phyloP scores from a whole-genome alignment of 2,113 vertebrate genomes.

The Meles meles region DNA sequence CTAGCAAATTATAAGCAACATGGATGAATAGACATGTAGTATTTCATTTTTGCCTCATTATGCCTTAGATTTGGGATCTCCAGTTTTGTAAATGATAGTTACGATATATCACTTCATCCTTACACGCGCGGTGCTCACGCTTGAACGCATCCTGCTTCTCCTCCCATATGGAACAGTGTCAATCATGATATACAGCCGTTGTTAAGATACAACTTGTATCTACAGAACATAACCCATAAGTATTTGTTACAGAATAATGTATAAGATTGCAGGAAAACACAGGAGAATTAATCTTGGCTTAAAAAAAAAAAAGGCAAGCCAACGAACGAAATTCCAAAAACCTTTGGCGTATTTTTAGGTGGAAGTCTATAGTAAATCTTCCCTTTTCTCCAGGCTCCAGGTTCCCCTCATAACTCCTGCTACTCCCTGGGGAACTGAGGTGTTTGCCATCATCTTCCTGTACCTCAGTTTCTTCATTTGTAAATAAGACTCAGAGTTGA shows the following conservation, averaged over 20 bases:
- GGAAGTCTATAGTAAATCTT: neutral
- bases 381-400: neutral
- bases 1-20: constrained; percentile 62
- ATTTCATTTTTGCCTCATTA: constrained; percentile 74
- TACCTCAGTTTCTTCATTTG: constrained; percentile 49
- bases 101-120: constrained; percentile 42
- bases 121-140: constrained; percentile 53
- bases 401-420: neutral
- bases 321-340: neutral
- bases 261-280: constrained; percentile 51
- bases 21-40: constrained; percentile 63
- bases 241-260: constrained; percentile 48
- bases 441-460: neutral
- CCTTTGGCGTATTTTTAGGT: neutral
- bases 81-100: constrained; percentile 71
- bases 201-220: constrained; percentile 27
- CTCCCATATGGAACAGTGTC: constrained; percentile 47
- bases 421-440: neutral
- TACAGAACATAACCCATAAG: constrained; percentile 46
- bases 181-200: constrained; percentile 41
- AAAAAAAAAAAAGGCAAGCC: neutral
- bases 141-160: constrained; percentile 32
- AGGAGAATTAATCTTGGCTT: neutral
- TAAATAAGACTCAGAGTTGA: constrained; percentile 18
- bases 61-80: constrained; percentile 62